Evolutionary conservation across 2,888 invertebrate genomes (phyloP).

Genomic region (Epicampocera succincta): DNA sequence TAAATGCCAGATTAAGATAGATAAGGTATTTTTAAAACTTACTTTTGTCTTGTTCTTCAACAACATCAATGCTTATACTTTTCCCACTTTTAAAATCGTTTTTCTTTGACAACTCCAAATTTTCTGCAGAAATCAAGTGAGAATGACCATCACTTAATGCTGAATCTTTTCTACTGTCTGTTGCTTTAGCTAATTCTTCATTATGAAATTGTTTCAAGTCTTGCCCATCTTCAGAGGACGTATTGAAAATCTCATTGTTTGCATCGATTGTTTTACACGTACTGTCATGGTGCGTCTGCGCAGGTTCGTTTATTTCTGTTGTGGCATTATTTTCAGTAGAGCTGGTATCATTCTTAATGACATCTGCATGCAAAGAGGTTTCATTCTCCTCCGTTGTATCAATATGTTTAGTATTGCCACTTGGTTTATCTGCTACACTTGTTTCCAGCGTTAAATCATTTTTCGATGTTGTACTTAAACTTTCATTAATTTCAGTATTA

Average conservation of each 20-base stretch:
- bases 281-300: too few relatives aligned
- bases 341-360: too few relatives aligned
- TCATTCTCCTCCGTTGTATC: slow-evolving; percentile 2
- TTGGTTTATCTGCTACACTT: neutral
- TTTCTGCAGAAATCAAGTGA: slow-evolving; percentile 12
- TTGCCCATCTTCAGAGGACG: neutral
- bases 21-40: neutral
- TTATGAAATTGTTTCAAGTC: neutral
- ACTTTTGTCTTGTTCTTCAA: slow-evolving; percentile 21
- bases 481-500: neutral
- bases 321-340: too few relatives aligned
- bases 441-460: neutral
- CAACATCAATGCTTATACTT: slow-evolving; percentile 21
- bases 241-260: too few relatives aligned
- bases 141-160: neutral
- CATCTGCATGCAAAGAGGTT: slow-evolving; percentile 64
- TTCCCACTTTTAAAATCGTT: neutral
- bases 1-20: neutral
- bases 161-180: neutral
- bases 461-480: neutral
- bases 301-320: slow-evolving; percentile 35
- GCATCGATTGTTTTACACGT: too few relatives aligned
- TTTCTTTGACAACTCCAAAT: slow-evolving; percentile 11
- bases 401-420: neutral
- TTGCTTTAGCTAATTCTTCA: neutral